These are phyloP conservation scores for Callocephalon fimbriatum DNA, from an alignment of 2,113 vertebrate species.

Conservation along the genomic window DNA sequence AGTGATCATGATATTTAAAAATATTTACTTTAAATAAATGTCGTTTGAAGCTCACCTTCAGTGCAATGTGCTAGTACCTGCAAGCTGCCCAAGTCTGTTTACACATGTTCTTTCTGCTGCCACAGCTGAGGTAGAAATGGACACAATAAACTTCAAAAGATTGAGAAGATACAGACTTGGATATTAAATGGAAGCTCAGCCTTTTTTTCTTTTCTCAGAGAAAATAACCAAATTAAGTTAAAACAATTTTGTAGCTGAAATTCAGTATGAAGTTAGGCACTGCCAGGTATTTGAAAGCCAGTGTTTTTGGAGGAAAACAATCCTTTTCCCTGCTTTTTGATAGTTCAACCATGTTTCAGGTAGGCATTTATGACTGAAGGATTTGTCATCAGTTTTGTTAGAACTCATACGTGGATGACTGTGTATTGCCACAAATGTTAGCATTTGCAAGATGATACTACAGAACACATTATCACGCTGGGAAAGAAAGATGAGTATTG, in stretches of 20 bases:
- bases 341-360: not conserved
- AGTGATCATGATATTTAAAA: not conserved
- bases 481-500: not conserved
- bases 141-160: not conserved
- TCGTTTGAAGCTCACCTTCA: not conserved
- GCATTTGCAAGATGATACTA: not conserved
- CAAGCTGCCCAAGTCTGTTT: not conserved
- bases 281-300: not conserved
- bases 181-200: not conserved
- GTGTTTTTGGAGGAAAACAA: not conserved
- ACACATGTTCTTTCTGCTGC: not conserved
- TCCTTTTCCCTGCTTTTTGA: not conserved
- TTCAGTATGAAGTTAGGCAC: not conserved
- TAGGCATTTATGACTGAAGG: not conserved
- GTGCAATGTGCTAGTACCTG: not conserved
- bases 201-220: not conserved
- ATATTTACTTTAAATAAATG: not conserved
- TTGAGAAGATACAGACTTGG: not conserved
- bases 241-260: not conserved
- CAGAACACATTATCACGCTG: not conserved
- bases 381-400: conserved; percentile 19
- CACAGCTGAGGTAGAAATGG: not conserved
- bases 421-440: not conserved
- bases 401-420: not conserved
- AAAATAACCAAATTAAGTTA: not conserved